Evolutionary conservation across 2,888 invertebrate species (phyloP).

Genomic region (Ophion slaviceki): DNA sequence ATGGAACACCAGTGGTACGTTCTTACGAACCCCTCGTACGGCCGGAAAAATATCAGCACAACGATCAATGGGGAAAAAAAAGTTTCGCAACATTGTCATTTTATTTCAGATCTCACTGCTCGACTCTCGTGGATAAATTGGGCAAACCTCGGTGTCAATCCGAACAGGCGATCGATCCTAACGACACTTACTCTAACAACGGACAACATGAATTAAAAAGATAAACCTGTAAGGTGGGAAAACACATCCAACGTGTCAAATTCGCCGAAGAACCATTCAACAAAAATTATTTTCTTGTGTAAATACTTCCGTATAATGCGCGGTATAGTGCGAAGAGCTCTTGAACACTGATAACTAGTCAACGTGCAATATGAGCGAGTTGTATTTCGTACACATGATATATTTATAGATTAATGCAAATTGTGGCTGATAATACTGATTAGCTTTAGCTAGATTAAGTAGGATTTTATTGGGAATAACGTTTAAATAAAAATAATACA

Average conservation of each 20-base stretch:
- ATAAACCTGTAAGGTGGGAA: slow-evolving; percentile 14
- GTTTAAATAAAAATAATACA: slow-evolving; percentile 67
- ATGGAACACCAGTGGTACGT: slow-evolving; percentile 98
- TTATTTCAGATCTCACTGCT: slow-evolving; percentile 95
- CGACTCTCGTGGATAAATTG: slow-evolving; percentile 99
- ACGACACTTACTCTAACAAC: slow-evolving; percentile 92
- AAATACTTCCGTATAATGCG: slow-evolving; percentile 70
- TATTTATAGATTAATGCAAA: slow-evolving; percentile 37
- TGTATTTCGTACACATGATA: slow-evolving; percentile 73
- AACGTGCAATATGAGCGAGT: slow-evolving; percentile 78
- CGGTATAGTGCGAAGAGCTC: slow-evolving; percentile 58
- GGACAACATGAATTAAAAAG: slow-evolving; percentile 84
- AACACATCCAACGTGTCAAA: slow-evolving; percentile 22
- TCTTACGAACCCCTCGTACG: neutral
- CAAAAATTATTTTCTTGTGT: slow-evolving; percentile 70
- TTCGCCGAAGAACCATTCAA: neutral
- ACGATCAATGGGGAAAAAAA: slow-evolving; percentile 45
- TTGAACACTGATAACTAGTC: slow-evolving; percentile 71
- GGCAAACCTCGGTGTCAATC: slow-evolving; percentile 98
- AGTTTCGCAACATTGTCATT: slow-evolving; percentile 54
- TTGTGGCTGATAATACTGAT: slow-evolving; percentile 58
- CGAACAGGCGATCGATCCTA: slow-evolving; percentile 92
- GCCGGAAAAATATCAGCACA: neutral
- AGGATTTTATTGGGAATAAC: slow-evolving; percentile 76
- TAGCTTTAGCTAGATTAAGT: slow-evolving; percentile 72